Conservation (phyloP, 2,888 invertebrate species). For the Scaptomyza caliginosa region DNA sequence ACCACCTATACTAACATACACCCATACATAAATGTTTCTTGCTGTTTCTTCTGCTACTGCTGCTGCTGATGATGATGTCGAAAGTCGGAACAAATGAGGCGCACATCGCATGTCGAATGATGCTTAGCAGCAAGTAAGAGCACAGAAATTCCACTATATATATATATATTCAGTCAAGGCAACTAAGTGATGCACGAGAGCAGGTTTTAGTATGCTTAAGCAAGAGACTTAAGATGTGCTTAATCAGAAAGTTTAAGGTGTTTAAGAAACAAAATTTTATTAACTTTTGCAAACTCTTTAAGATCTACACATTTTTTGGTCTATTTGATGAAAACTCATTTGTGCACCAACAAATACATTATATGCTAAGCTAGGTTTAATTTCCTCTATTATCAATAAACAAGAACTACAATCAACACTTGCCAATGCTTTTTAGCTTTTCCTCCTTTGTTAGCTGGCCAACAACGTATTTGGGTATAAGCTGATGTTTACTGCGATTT, state of each 20-base stretch:
- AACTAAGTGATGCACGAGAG: conserved; percentile 16
- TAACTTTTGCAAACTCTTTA: too few species aligned
- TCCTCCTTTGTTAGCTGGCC: too few species aligned
- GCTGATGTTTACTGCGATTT: conserved; percentile 25
- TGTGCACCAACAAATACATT: too few species aligned
- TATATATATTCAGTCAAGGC: conserved; percentile 23
- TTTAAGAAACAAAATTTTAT: too few species aligned
- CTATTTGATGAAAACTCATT: too few species aligned
- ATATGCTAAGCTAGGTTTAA: too few species aligned
- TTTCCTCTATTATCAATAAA: too few species aligned
- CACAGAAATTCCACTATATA: background rate
- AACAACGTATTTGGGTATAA: background rate
- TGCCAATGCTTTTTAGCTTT: conserved; percentile 19
- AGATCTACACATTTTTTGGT: too few species aligned
- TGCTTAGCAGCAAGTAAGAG: conserved; percentile 24
- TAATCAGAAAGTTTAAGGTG: too few species aligned
- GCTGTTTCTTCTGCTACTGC: background rate
- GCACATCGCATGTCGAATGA: conserved; percentile 55
- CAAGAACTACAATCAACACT: conserved; percentile 9
- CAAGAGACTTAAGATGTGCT: conserved; percentile 17
- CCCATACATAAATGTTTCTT: conserved; percentile 11
- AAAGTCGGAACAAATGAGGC: conserved; percentile 65
- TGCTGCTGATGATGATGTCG: conserved; percentile 60
- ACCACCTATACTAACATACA: conserved; percentile 21
- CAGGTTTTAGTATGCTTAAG: conserved; percentile 1